These are phyloP conservation scores for Sinelater perroti DNA, from an alignment of 2,888 invertebrate genomes.

Conservation along the genomic window DNA sequence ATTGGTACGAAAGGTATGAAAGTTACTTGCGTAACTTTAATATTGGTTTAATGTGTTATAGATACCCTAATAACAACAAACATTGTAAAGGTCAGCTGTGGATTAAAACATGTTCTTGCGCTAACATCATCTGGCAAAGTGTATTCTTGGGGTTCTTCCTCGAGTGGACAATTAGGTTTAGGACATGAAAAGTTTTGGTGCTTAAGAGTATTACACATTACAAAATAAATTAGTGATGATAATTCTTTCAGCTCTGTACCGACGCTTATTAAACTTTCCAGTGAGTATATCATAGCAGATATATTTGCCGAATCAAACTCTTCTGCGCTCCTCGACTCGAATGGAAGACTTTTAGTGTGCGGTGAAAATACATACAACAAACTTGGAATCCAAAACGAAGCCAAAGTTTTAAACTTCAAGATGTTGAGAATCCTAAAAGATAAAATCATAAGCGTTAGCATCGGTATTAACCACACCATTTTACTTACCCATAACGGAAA, in stretches of 20 bases:
- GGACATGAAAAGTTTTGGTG: conserved; percentile 63
- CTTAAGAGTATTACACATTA: conserved; percentile 10
- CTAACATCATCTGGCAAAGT: conserved; percentile 69
- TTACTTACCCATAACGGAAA: conserved; percentile 70
- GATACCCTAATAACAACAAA: conserved; percentile 66
- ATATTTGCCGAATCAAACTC: conserved; percentile 71
- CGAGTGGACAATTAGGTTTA: conserved; percentile 69
- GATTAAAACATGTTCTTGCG: conserved; percentile 70
- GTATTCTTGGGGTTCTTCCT: conserved; percentile 73
- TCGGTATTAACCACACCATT: conserved; percentile 70
- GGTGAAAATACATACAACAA: conserved; percentile 73
- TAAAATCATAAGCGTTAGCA: conserved; percentile 66
- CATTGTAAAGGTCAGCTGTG: conserved; percentile 69
- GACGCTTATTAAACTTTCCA: conserved; percentile 59
- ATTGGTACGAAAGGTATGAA: no score
- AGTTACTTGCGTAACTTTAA: neutral
- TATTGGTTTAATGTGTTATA: conserved; percentile 38
- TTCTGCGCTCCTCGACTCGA: conserved; percentile 68
- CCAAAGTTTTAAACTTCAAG: conserved; percentile 41
- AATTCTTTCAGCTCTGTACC: conserved; percentile 58
- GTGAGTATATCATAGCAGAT: conserved; percentile 62
- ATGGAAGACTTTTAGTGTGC: conserved; percentile 69
- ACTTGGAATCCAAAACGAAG: conserved; percentile 63
- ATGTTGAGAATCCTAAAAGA: conserved; percentile 63
- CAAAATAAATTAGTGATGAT: neutral